phyloP scores from a whole-genome alignment of 2,888 invertebrate genomes.

The Entomobrya multifasciata region DNA sequence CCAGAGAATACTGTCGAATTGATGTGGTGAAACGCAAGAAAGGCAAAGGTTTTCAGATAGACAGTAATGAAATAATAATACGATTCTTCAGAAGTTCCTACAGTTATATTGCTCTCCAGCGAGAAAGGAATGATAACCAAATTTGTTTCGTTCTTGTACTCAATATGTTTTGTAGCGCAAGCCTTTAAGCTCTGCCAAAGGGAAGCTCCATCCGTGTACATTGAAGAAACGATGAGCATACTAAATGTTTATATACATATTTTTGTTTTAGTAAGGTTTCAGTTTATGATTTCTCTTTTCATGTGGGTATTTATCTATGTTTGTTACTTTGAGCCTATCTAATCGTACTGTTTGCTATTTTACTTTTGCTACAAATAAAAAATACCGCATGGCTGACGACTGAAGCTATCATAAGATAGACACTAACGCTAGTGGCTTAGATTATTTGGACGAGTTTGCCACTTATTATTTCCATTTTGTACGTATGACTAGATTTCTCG shows the following conservation, averaged over 20 bases:
- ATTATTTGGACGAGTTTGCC: conserved; percentile 1
- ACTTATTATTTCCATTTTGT: conserved; percentile 6
- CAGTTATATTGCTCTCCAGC: conserved; percentile 14
- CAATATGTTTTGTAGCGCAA: neutral
- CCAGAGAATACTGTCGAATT: neutral
- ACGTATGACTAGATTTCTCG: neutral
- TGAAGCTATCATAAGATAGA: neutral
- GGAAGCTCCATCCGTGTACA: neutral
- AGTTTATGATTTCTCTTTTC: conserved; percentile 2
- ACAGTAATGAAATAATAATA: conserved; percentile 52
- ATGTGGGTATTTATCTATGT: neutral
- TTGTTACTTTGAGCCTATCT: neutral
- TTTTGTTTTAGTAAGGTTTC: neutral
- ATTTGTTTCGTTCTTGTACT: neutral
- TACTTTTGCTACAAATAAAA: neutral
- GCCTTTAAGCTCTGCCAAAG: neutral
- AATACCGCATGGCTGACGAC: neutral
- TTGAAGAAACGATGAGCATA: neutral
- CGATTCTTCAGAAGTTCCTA: conserved; percentile 28
- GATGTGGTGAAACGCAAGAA: conserved; percentile 8
- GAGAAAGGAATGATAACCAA: conserved; percentile 5
- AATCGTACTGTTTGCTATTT: neutral
- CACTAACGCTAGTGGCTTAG: neutral
- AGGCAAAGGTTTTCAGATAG: conserved; percentile 12
- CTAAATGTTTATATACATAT: neutral